Conservation (phyloP, 2,113 vertebrate genomes). For the Trachemys scripta region DNA sequence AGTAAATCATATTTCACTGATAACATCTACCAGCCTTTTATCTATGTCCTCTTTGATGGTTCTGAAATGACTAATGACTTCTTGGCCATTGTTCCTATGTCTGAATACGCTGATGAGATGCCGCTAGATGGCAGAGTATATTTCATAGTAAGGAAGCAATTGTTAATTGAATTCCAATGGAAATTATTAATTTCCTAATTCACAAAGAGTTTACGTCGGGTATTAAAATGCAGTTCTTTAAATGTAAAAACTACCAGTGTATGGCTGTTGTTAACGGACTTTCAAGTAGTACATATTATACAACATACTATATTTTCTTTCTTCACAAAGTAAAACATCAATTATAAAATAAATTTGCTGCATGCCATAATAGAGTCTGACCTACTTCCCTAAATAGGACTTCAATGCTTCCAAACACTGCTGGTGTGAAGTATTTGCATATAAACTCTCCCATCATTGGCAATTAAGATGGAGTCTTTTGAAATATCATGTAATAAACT, state of each 20-base stretch:
- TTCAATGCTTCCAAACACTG: not conserved
- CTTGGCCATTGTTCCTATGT: not conserved
- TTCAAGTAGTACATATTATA: not conserved
- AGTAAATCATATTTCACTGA: not conserved
- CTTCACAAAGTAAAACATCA: conserved; percentile 27
- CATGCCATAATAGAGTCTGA: conserved; percentile 8
- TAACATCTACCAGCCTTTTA: not conserved
- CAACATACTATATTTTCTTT: not conserved
- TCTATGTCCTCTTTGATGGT: not conserved
- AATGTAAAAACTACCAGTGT: not conserved
- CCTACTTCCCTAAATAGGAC: conserved; percentile 52
- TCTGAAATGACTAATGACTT: not conserved
- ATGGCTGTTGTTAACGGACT: not conserved
- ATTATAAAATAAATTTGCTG: conserved; percentile 35
- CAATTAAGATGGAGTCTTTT: conserved; percentile 47
- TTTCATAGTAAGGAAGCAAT: not conserved
- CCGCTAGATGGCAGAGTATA: not conserved
- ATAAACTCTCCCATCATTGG: conserved; percentile 41
- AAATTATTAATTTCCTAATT: not conserved
- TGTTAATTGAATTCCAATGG: not conserved
- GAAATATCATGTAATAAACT: conserved; percentile 12
- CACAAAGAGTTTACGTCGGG: not conserved
- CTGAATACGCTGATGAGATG: not conserved
- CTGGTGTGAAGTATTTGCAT: conserved; percentile 33
- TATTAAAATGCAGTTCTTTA: not conserved